A percentile compares a stretch with the other conserved stretches of the same genome.
phyloP scores from a whole-genome alignment of 2,113 vertebrate genomes.

The Camarhynchus parvulus region DNA sequence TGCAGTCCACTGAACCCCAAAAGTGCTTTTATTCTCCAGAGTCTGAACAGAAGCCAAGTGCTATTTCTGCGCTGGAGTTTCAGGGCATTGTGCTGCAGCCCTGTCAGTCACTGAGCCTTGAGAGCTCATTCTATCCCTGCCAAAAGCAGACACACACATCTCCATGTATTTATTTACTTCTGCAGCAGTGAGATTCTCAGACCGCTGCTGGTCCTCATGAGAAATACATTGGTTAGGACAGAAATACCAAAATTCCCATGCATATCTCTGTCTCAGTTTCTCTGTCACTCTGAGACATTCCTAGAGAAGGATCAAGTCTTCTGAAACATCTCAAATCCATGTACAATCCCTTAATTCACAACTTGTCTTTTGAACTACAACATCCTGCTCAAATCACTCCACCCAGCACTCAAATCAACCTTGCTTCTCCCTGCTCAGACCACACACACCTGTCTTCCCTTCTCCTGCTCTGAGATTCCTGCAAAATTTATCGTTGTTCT shows the following conservation, averaged over 20 bases:
- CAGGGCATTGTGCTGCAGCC: background rate
- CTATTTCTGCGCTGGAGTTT: background rate
- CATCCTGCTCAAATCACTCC: background rate
- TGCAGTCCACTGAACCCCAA: background rate
- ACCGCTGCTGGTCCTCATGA: background rate
- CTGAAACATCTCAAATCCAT: background rate
- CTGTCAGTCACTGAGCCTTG: background rate
- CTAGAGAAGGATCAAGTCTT: background rate
- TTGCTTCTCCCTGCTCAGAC: background rate
- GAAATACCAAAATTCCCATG: background rate
- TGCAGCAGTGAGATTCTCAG: background rate
- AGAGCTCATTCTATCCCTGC: background rate
- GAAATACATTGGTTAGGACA: background rate
- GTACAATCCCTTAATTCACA: background rate
- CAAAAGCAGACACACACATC: background rate
- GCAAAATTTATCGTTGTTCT: background rate
- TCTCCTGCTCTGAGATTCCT: background rate
- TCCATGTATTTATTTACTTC: background rate
- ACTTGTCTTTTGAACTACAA: background rate
- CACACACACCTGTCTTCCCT: background rate
- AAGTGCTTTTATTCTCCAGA: background rate
- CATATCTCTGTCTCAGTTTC: background rate
- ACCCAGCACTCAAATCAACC: background rate
- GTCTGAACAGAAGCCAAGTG: background rate
- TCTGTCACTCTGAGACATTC: background rate